Evolutionary conservation across 2,113 vertebrate species (phyloP), one percentile per base, ranked within the genome.

Genomic region (Chaetops frenatus): DNA sequence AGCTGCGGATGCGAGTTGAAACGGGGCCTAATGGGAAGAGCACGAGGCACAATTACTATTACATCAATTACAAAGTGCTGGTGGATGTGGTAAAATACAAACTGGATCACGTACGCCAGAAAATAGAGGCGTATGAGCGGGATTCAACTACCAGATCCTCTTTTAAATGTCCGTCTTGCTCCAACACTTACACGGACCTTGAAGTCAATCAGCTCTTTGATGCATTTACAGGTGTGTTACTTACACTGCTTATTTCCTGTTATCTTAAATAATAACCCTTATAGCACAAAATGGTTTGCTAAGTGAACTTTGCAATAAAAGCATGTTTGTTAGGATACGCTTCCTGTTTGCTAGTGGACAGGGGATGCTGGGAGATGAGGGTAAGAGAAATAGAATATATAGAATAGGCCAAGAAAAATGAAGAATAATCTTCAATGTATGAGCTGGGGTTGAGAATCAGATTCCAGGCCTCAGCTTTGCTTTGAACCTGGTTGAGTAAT

Each of bases 151-250:
- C 86, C 31, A 97, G 97, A 57, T 84, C 88, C 33, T 98, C 97
- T 29, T 98, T 98, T n/a, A 97, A 93, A 58, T 98, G 97, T 36
- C 96, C 96, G 0, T 94, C 94, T 27, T 98, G 97, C 65, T 94
- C 66, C 62, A 98, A 91, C 81, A 93, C 78, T 4, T 98, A 97
- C 88, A 97, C 96, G 0, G 97, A 98, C 79, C 89, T 98, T 60
- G 96, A 98, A 61, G 97, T 94, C 53, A 97, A 97, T 76, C 97
- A 96, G 53, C 94, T 98, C 72, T 98, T 98, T 69, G 97, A 98
- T 73, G 66, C 53, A 14, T 88, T 94, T 57, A 97, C 97, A 96
- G 97, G 97, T 97, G 92, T 13, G 69, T 48, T 36, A 50, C 25
- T 48, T 36, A 24, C 2, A 14, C 14, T 64, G 27, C 24, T 81